Conservation (phyloP, 2,888 invertebrate genomes). For the Harpalus rufipes region DNA sequence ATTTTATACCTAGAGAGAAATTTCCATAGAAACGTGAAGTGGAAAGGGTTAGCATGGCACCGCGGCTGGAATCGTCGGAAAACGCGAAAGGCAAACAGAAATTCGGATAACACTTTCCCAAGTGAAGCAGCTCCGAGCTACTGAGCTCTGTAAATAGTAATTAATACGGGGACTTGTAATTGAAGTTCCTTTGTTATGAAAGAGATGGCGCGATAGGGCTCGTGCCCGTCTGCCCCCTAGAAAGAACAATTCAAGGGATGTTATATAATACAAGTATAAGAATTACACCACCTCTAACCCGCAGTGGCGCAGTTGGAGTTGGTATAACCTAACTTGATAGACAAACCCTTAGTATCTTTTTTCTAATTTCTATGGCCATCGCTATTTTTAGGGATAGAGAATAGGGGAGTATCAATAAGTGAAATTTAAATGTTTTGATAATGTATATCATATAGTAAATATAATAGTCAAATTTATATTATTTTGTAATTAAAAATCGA, state of each 20-base stretch:
- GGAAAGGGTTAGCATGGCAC: conserved; percentile 2
- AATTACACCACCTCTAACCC: conserved; percentile 44
- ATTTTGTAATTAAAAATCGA: no score
- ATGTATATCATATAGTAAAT: no score
- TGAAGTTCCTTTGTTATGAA: conserved; percentile 69
- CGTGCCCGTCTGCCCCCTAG: conserved; percentile 15
- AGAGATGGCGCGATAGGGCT: conserved; percentile 58
- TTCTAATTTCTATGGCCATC: no score
- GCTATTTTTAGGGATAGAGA: no score
- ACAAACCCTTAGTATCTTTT: no score
- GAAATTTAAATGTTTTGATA: no score
- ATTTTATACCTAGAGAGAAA: conserved; percentile 63
- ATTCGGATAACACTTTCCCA: conserved; percentile 65
- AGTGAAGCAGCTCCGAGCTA: conserved; percentile 35
- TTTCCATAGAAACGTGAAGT: conserved; percentile 53
- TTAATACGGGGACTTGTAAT: conserved; percentile 70
- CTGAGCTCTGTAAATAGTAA: conserved; percentile 70
- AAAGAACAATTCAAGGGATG: conserved; percentile 60
- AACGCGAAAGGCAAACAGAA: conserved; percentile 65
- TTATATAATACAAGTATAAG: conserved; percentile 62
- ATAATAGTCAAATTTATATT: no score
- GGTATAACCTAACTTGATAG: no score
- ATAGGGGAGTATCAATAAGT: no score
- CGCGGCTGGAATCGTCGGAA: conserved; percentile 47
- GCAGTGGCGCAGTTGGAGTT: no score